Percentiles rank a stretch among this genome's conserved stretches.
Evolutionary conservation across 1,140 invertebrate genomes (phyloP).

Genomic region (Chlorops oryzae): DNA sequence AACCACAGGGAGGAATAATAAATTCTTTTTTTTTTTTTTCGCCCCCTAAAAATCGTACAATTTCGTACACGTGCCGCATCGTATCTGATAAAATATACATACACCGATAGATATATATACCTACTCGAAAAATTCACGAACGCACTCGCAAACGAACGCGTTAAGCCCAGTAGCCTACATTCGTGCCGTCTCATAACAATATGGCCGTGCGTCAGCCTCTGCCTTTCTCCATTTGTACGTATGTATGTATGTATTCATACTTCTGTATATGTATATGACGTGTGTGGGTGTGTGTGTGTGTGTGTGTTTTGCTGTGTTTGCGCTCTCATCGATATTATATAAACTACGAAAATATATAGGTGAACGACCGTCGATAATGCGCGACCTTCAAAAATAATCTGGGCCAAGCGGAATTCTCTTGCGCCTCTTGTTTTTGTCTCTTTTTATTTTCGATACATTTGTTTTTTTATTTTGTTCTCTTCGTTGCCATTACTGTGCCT

Average conservation of each 20-base stretch:
- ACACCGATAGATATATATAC: too few species aligned
- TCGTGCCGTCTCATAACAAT: too few species aligned
- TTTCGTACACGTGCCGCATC: conserved; percentile 20
- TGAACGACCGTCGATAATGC: conserved; percentile 46
- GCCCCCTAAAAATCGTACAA: neutral
- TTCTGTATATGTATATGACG: conserved; percentile 12
- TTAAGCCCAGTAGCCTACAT: too few species aligned
- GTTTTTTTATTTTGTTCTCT: neutral
- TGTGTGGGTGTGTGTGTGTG: conserved; percentile 12
- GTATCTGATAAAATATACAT: conserved; percentile 41
- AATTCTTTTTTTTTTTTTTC: neutral
- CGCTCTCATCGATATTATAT: conserved; percentile 13
- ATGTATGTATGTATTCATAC: conserved; percentile 14
- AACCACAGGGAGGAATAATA: too few species aligned
- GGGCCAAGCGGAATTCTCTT: conserved; percentile 45
- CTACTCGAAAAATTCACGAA: too few species aligned
- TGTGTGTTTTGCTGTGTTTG: conserved; percentile 5
- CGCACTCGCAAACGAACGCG: too few species aligned
- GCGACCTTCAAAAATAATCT: conserved; percentile 47
- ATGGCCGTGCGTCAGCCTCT: too few species aligned
- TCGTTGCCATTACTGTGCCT: neutral
- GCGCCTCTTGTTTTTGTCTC: conserved; percentile 16
- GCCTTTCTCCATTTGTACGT: too few species aligned
- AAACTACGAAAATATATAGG: conserved; percentile 37
- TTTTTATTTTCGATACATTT: conserved; percentile 5